phyloP scores from a whole-genome alignment of 2,888 invertebrate genomes.

The Ormia ochracea region DNA sequence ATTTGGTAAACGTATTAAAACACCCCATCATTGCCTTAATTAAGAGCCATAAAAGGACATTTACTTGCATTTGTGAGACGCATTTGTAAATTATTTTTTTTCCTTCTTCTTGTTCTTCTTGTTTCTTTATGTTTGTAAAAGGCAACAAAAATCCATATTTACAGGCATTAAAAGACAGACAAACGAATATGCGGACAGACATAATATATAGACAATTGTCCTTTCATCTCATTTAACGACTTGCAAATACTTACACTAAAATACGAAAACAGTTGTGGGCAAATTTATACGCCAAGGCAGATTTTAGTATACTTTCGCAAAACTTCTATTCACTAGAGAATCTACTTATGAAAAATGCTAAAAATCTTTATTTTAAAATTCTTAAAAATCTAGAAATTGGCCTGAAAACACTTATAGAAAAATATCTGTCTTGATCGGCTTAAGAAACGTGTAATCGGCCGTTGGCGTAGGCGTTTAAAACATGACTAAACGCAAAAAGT shows the following conservation, averaged over 20 bases:
- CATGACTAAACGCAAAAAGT: too few species aligned
- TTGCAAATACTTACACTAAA: slow-evolving; percentile 21
- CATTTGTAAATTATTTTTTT: slow-evolving; percentile 59
- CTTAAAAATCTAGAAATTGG: too few species aligned
- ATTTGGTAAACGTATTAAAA: slow-evolving; percentile 76
- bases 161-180: slow-evolving; percentile 56
- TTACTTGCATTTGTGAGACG: slow-evolving; percentile 72
- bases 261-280: neutral
- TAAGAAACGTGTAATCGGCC: too few species aligned
- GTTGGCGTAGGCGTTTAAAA: too few species aligned
- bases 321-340: too few species aligned
- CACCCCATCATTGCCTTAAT: slow-evolving; percentile 77
- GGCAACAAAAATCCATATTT: slow-evolving; percentile 59
- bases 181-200: slow-evolving; percentile 1
- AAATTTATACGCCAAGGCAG: neutral
- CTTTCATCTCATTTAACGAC: slow-evolving; percentile 37
- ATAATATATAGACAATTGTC: slow-evolving; percentile 26
- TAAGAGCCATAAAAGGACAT: slow-evolving; percentile 77
- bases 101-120: too few species aligned
- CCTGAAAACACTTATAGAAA: too few species aligned
- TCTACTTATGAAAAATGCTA: too few species aligned
- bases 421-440: too few species aligned
- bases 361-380: too few species aligned
- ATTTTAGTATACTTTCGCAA: too few species aligned
- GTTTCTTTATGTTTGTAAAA: neutral